These are phyloP conservation scores for Leptestheria dahalacensis DNA, from an alignment of 1,140 invertebrate species.

Conservation along the genomic window DNA sequence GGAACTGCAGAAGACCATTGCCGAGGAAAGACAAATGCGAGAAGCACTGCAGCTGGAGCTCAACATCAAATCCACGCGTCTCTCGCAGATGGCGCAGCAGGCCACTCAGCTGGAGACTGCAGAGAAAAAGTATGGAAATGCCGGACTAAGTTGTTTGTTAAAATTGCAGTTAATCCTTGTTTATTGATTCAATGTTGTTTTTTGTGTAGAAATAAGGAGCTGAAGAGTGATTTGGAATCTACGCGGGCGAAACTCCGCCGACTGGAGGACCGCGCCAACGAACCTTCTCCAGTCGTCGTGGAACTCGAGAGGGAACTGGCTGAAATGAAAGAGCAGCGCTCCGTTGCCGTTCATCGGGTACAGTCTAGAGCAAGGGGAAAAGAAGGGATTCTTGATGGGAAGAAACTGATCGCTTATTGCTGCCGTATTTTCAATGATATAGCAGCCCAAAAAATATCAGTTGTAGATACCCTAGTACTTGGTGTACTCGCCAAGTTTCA, in stretches of 20 bases:
- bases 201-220: conserved; percentile 38
- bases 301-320: conserved; percentile 54
- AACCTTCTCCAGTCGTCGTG: conserved; percentile 43
- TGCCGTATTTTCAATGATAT: too few relatives aligned
- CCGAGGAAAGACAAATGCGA: conserved; percentile 40
- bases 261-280: conserved; percentile 37
- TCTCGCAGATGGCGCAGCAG: not conserved
- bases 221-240: conserved; percentile 45
- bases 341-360: conserved; percentile 44
- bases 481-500: too few relatives aligned
- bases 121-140: conserved; percentile 33
- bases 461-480: too few relatives aligned
- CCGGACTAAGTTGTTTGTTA: not conserved
- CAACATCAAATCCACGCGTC: conserved; percentile 26
- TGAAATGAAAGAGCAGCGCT: conserved; percentile 50
- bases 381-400: too few relatives aligned
- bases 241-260: conserved; percentile 43
- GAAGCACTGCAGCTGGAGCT: conserved; percentile 42
- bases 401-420: too few relatives aligned
- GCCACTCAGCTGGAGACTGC: conserved; percentile 1
- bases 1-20: conserved; percentile 46
- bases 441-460: too few relatives aligned
- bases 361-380: too few relatives aligned
- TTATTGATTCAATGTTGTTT: conserved; percentile 20
- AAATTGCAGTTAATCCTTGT: conserved; percentile 6